Percentiles rank a stretch among this genome's conserved stretches.
Conservation (phyloP, 2,888 invertebrate genomes). For the Muschampia plurimacula region DNA sequence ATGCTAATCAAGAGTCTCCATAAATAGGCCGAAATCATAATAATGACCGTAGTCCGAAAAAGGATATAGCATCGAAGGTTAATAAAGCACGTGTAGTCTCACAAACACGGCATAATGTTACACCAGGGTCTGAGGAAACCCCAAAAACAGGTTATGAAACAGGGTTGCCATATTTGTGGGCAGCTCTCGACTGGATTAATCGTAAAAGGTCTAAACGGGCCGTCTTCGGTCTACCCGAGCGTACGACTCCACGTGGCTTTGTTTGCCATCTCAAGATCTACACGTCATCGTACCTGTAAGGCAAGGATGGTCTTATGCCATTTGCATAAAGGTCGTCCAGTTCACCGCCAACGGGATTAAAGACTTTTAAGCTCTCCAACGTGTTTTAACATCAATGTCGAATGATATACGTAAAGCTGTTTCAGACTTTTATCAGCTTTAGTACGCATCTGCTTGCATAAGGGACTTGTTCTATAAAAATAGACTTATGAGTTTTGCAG, state of each 20-base stretch:
- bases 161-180: slow-evolving; percentile 82
- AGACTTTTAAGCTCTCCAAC: slow-evolving; percentile 35
- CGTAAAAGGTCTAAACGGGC: slow-evolving; percentile 84
- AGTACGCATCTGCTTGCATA: slow-evolving; percentile 25
- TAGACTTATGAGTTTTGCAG: slow-evolving; percentile 1
- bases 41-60: slow-evolving; percentile 38
- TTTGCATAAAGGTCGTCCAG: slow-evolving; percentile 67
- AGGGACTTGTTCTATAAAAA: slow-evolving; percentile 7
- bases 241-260: slow-evolving; percentile 54
- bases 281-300: slow-evolving; percentile 75
- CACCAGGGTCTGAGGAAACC: slow-evolving; percentile 79
- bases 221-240: slow-evolving; percentile 48
- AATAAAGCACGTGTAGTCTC: slow-evolving; percentile 51
- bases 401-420: slow-evolving; percentile 23
- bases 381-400: slow-evolving; percentile 38
- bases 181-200: slow-evolving; percentile 80
- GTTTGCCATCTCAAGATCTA: slow-evolving; percentile 62
- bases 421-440: slow-evolving; percentile 18
- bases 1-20: slow-evolving; percentile 23
- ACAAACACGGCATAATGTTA: slow-evolving; percentile 64
- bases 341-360: slow-evolving; percentile 56
- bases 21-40: slow-evolving; percentile 39
- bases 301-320: slow-evolving; percentile 63
- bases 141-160: slow-evolving; percentile 85
- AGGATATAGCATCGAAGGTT: slow-evolving; percentile 46